A percentile compares a stretch with the other conserved stretches of the same genome.
These are phyloP conservation scores for Strix occidentalis DNA, from an alignment of 2,797 vertebrate species.

Conservation along the genomic window DNA sequence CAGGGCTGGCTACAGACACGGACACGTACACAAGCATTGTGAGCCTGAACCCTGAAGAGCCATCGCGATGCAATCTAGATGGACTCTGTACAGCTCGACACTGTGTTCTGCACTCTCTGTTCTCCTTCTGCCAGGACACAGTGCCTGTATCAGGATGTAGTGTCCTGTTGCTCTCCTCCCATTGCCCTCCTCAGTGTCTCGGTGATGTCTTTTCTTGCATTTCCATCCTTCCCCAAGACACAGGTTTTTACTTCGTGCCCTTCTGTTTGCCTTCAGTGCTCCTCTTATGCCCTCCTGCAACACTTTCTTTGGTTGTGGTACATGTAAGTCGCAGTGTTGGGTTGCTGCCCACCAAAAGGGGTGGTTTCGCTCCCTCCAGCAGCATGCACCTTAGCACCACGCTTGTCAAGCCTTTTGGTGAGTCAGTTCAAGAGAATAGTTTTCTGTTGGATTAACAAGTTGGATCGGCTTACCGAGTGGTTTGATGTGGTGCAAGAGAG, in stretches of 20 bases:
- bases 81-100: neutral
- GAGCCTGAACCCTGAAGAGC: neutral
- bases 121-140: neutral
- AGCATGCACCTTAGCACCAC: neutral
- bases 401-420: constrained; percentile 17
- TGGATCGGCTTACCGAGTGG: neutral
- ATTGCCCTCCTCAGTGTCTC: neutral
- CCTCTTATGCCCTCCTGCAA: neutral
- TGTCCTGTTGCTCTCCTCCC: neutral
- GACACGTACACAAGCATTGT: too few species aligned
- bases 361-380: neutral
- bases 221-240: neutral
- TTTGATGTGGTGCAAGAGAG: constrained; percentile 66
- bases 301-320: rapidly evolving
- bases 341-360: neutral
- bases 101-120: rapidly evolving
- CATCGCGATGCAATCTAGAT: rapidly evolving
- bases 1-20: neutral
- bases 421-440: constrained; percentile 31
- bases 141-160: neutral
- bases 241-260: neutral
- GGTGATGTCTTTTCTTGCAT: neutral
- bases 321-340: neutral
- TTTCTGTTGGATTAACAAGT: constrained; percentile 44
- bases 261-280: neutral